These are phyloP conservation scores for Idaea dimidiata DNA, from an alignment of 2,888 invertebrate species.

Conservation along the genomic window DNA sequence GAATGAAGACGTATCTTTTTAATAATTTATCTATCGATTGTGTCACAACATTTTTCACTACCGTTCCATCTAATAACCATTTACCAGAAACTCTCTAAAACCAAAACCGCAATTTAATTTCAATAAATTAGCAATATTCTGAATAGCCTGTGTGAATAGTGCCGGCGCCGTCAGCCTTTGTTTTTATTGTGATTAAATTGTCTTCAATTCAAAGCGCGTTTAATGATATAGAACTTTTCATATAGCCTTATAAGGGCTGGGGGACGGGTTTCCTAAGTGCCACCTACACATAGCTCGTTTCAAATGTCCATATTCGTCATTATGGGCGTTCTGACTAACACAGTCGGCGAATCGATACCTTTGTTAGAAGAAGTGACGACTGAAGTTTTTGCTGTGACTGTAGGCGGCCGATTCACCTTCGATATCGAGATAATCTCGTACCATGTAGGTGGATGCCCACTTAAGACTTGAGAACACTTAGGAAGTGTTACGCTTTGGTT, in stretches of 20 bases:
- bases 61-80: not conserved
- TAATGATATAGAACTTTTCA: slow-evolving; percentile 36
- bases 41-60: not conserved
- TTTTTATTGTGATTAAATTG: slow-evolving; percentile 1
- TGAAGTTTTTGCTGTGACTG: slow-evolving; percentile 55
- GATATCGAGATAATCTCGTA: slow-evolving; percentile 62
- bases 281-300: slow-evolving; percentile 63
- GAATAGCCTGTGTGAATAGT: not conserved
- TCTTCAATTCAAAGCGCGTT: not conserved
- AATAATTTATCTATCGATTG: not conserved
- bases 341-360: slow-evolving; percentile 69
- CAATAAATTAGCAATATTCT: not conserved
- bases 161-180: not conserved
- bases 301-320: slow-evolving; percentile 75
- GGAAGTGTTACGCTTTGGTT: slow-evolving; percentile 52
- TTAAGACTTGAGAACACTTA: slow-evolving; percentile 44
- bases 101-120: not conserved
- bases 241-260: slow-evolving; percentile 57
- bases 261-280: slow-evolving; percentile 59
- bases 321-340: slow-evolving; percentile 70
- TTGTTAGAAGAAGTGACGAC: slow-evolving; percentile 72
- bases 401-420: slow-evolving; percentile 77
- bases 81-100: not conserved
- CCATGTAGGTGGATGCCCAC: slow-evolving; percentile 64
- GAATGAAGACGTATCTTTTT: too few species aligned